These are phyloP conservation scores for Dipus sagitta DNA, from an alignment of 2,797 vertebrate genomes.

Conservation along the genomic window DNA sequence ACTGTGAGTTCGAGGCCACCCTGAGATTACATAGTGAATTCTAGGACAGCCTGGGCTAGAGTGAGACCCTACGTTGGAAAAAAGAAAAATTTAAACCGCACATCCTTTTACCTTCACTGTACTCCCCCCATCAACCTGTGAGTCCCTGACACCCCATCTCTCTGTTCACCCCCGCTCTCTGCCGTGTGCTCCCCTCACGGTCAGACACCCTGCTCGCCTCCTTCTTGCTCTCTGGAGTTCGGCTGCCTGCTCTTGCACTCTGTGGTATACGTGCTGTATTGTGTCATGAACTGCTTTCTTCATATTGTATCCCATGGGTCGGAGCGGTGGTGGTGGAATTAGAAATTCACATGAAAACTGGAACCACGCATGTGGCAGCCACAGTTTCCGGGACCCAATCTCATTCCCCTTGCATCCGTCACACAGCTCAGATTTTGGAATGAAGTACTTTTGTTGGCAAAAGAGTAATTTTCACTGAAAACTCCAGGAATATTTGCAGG, in stretches of 20 bases:
- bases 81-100: not conserved
- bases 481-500: not conserved
- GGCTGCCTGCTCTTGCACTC: not conserved
- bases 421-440: not conserved
- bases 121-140: accelerated
- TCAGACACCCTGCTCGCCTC: not conserved
- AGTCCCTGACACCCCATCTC: not conserved
- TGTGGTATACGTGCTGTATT: not conserved
- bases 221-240: not conserved
- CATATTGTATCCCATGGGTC: not conserved
- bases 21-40: too few species aligned
- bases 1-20: too few species aligned
- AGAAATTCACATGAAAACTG: not conserved
- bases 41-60: too few species aligned
- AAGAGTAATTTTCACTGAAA: not conserved
- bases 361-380: not conserved
- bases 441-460: not conserved
- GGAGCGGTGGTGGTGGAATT: not conserved
- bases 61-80: too few species aligned
- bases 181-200: not conserved
- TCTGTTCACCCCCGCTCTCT: not conserved
- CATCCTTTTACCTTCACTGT: not conserved
- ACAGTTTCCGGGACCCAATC: not conserved
- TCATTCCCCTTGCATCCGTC: not conserved
- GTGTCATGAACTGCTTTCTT: not conserved